Conservation (phyloP, 2,797 vertebrate species). For the Sebastes kiyomatsui region DNA sequence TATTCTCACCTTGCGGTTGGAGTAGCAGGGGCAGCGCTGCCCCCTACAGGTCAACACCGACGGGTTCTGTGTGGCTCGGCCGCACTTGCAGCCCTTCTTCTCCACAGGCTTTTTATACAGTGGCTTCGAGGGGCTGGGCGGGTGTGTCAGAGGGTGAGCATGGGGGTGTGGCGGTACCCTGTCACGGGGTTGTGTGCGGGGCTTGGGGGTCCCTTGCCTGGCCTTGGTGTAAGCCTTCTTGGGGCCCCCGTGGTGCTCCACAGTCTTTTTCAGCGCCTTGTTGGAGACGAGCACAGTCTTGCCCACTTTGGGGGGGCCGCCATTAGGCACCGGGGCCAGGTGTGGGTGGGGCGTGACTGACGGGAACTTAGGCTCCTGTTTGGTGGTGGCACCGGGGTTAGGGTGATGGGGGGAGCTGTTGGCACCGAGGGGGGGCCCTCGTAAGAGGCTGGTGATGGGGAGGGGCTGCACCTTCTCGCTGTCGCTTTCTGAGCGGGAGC, state of each 20-base stretch:
- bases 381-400: conserved; percentile 84
- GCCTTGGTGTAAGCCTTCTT: conserved; percentile 97
- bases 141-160: conserved; percentile 82
- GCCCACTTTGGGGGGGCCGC: conserved; percentile 91
- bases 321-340: conserved; percentile 91
- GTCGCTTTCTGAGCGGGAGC: conserved; percentile 97
- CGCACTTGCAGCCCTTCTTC: conserved; percentile 99
- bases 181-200: conserved; percentile 93
- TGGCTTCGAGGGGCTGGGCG: conserved; percentile 96
- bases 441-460: conserved; percentile 94
- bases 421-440: conserved; percentile 85
- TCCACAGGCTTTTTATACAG: conserved; percentile 98
- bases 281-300: conserved; percentile 91
- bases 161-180: conserved; percentile 87
- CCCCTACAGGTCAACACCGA: conserved; percentile 99
- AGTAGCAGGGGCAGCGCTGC: conserved; percentile 99
- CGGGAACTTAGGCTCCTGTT: conserved; percentile 90
- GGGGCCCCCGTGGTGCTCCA: conserved; percentile 89
- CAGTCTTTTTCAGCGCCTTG: conserved; percentile 93
- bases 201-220: conserved; percentile 92
- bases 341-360: conserved; percentile 77
- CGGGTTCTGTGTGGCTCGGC: conserved; percentile 98
- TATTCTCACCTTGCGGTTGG: conserved; percentile 91
- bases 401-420: conserved; percentile 83
- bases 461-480: conserved; percentile 96